A percentile compares a stretch with the other conserved stretches of the same genome.
Conservation (phyloP, 2,113 vertebrate species). For the Limanda limanda region DNA sequence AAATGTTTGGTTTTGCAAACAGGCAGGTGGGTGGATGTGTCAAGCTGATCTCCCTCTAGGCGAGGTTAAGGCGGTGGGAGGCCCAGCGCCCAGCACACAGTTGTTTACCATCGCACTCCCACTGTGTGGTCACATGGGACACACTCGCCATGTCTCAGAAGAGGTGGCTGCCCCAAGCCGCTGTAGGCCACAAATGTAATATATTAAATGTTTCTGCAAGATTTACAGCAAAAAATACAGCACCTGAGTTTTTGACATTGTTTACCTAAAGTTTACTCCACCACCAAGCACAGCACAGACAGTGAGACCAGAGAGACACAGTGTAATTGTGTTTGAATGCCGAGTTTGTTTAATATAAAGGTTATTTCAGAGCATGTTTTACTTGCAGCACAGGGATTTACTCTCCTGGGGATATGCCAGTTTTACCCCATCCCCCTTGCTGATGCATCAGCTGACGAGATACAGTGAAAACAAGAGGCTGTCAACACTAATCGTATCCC, state of each 20-base stretch:
- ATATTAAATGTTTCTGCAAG: background rate
- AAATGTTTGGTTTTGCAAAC: slow-evolving; percentile 23
- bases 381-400: slow-evolving; percentile 39
- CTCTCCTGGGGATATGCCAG: slow-evolving; percentile 3
- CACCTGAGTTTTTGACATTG: background rate
- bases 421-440: background rate
- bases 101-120: slow-evolving; percentile 66
- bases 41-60: slow-evolving; percentile 34
- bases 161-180: slow-evolving; percentile 28
- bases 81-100: slow-evolving; percentile 15
- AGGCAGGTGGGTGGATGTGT: slow-evolving; percentile 49
- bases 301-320: slow-evolving; percentile 3
- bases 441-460: slow-evolving; percentile 10
- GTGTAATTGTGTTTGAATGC: background rate
- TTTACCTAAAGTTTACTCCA: slow-evolving; percentile 18
- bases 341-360: slow-evolving; percentile 2
- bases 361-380: slow-evolving; percentile 8
- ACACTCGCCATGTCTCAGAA: slow-evolving; percentile 26
- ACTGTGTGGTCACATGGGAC: slow-evolving; percentile 58
- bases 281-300: background rate
- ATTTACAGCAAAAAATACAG: slow-evolving; percentile 19
- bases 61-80: slow-evolving; percentile 48
- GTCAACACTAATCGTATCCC: slow-evolving; percentile 29
- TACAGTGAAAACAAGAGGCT: slow-evolving; percentile 31
- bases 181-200: slow-evolving; percentile 29